Evolutionary conservation across 2,113 vertebrate species (phyloP).

Genomic region (Rana temporaria): DNA sequence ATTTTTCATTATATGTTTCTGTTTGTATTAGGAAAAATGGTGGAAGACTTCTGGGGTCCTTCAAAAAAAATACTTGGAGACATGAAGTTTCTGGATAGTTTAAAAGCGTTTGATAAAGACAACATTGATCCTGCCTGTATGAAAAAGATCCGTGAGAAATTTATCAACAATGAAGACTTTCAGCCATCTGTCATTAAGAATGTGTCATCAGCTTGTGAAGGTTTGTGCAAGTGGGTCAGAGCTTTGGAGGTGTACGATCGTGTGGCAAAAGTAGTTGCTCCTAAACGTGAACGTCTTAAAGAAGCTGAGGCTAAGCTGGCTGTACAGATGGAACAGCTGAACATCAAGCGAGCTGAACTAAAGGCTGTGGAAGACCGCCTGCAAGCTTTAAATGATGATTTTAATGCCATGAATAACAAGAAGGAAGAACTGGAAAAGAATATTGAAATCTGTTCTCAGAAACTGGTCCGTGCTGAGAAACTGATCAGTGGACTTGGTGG

Average conservation of each 20-base stretch:
- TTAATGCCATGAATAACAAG: slow-evolving; percentile 80
- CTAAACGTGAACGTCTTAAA: slow-evolving; percentile 80
- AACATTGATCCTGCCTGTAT: slow-evolving; percentile 80
- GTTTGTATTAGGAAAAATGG: slow-evolving; percentile 84
- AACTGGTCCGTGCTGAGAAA: slow-evolving; percentile 86
- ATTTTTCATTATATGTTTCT: slow-evolving; percentile 48
- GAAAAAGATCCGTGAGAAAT: slow-evolving; percentile 88
- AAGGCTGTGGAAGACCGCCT: slow-evolving; percentile 83
- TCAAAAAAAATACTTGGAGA: slow-evolving; percentile 90
- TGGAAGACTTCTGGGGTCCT: slow-evolving; percentile 90
- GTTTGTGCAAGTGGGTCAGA: slow-evolving; percentile 91
- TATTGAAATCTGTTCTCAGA: slow-evolving; percentile 88
- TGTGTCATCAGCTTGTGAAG: slow-evolving; percentile 91
- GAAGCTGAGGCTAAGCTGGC: slow-evolving; percentile 77
- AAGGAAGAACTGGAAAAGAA: slow-evolving; percentile 83
- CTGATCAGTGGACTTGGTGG: slow-evolving; percentile 89
- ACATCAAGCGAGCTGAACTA: slow-evolving; percentile 83
- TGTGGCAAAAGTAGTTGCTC: slow-evolving; percentile 87
- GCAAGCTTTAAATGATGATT: slow-evolving; percentile 79
- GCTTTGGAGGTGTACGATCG: slow-evolving; percentile 92
- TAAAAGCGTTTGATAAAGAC: slow-evolving; percentile 87
- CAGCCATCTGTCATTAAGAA: slow-evolving; percentile 87
- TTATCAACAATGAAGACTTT: slow-evolving; percentile 86
- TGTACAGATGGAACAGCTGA: slow-evolving; percentile 80
- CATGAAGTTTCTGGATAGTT: slow-evolving; percentile 87